These are phyloP conservation scores for Xenus cinereus DNA, from an alignment of 2,113 vertebrate species.

Conservation along the genomic window DNA sequence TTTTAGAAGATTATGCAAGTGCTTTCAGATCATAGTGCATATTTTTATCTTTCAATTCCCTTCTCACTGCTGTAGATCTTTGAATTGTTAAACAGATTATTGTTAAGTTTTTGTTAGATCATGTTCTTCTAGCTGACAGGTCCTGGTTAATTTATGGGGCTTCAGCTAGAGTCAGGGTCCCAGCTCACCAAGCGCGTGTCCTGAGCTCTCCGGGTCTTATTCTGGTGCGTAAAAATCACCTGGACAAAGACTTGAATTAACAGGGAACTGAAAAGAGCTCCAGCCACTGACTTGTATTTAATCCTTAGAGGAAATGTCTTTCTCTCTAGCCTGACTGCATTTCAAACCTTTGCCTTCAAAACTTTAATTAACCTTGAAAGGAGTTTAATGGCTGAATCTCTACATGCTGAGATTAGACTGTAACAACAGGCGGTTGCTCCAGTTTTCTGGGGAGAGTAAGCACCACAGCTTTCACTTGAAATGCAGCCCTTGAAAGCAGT, in stretches of 20 bases:
- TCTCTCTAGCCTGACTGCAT: not conserved
- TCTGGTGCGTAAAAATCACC: not conserved
- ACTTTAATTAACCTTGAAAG: slow-evolving; percentile 26
- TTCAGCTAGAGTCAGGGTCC: not conserved
- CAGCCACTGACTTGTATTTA: not conserved
- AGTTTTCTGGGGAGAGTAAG: not conserved
- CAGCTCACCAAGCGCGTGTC: not conserved
- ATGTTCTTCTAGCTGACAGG: not conserved
- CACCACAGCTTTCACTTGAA: not conserved
- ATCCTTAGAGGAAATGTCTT: not conserved
- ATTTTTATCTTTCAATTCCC: not conserved
- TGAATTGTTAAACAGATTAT: not conserved
- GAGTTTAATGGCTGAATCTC: not conserved
- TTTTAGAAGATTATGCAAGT: not conserved
- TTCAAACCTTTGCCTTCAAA: not conserved
- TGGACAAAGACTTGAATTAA: not conserved
- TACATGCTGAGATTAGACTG: not conserved
- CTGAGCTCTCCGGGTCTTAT: not conserved
- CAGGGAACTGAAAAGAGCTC: not conserved
- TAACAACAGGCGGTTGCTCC: not conserved
- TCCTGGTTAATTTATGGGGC: not conserved
- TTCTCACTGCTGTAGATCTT: not conserved
- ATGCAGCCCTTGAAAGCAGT: not conserved
- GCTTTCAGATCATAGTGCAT: not conserved
- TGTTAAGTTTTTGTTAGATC: not conserved